phyloP scores from a whole-genome alignment of 37 sponge, comb jelly and placozoan genomes.

The Aplysina aerophoba region DNA sequence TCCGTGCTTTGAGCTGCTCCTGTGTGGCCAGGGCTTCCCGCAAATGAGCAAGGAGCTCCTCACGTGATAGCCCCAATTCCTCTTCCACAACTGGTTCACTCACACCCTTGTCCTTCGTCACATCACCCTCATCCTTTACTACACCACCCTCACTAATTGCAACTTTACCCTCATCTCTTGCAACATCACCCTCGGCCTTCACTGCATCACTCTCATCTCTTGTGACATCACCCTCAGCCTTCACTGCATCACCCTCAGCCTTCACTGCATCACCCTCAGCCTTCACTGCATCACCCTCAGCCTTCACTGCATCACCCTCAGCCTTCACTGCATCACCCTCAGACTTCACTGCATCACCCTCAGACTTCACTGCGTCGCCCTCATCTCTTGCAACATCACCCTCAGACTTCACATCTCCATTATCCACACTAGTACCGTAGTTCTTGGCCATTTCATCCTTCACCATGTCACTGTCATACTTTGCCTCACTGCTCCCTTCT shows the following conservation, averaged over 20 bases:
- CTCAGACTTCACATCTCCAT: background rate
- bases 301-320: constrained; percentile 2
- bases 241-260: background rate
- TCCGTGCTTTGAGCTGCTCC: constrained; percentile 55
- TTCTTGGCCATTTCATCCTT: too few relatives aligned
- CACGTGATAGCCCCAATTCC: constrained; percentile 41
- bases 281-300: background rate
- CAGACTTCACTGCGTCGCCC: background rate
- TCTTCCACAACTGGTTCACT: constrained; percentile 43
- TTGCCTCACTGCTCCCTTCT: too few relatives aligned
- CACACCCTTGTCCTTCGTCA: background rate
- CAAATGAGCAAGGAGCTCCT: constrained; percentile 38
- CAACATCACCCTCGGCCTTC: background rate
- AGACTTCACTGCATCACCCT: background rate
- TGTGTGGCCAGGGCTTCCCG: constrained; percentile 60
- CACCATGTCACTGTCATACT: too few relatives aligned
- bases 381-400: background rate
- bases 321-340: background rate
- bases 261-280: background rate
- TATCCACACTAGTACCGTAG: too few relatives aligned
- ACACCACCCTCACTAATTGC: background rate
- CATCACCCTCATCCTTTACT: background rate
- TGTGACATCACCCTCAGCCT: background rate
- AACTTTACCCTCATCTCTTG: background rate
- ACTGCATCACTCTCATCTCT: background rate